A percentile compares a stretch with the other conserved stretches of the same genome.
Conservation (phyloP, 2,113 vertebrate genomes). For the Psophia crepitans region DNA sequence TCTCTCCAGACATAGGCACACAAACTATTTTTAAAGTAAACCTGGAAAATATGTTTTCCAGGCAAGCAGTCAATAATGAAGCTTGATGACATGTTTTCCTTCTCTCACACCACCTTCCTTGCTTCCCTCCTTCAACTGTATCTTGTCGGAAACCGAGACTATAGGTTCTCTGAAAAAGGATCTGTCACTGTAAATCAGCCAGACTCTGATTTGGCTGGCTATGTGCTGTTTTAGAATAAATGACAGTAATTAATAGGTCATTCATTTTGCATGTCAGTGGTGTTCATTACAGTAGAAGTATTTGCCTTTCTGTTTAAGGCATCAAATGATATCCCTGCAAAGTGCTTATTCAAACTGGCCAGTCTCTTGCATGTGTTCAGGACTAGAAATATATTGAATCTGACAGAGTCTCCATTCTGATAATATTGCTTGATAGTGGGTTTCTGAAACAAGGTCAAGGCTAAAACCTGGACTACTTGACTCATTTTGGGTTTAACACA, state of each 20-base stretch:
- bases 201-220: background rate
- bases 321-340: background rate
- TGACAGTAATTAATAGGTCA: constrained; percentile 13
- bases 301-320: background rate
- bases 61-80: background rate
- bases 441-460: background rate
- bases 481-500: background rate
- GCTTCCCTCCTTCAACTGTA: background rate
- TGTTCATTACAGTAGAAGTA: constrained; percentile 20
- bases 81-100: background rate
- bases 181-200: background rate
- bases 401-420: background rate
- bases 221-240: background rate
- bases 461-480: background rate
- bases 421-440: background rate
- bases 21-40: background rate
- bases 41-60: background rate
- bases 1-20: background rate
- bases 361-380: background rate
- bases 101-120: background rate
- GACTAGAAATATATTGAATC: background rate
- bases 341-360: constrained; percentile 24
- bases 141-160: background rate
- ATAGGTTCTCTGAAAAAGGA: background rate
- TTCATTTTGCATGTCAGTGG: constrained; percentile 6